These are phyloP conservation scores for Amitus sp. DNA, from an alignment of 2,888 invertebrate species.

Conservation along the genomic window DNA sequence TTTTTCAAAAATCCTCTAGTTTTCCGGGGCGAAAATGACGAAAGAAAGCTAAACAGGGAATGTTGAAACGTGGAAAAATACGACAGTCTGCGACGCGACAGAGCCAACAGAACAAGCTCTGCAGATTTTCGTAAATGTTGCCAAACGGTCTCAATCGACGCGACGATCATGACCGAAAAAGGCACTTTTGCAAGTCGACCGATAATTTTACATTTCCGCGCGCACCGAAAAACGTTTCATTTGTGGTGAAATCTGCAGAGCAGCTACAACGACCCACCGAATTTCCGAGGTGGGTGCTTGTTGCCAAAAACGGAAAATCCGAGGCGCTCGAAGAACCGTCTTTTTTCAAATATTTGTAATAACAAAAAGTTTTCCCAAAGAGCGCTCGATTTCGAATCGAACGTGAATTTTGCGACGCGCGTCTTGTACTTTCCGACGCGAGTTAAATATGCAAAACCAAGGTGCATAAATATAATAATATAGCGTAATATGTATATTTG, in stretches of 20 bases:
- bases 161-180: not conserved
- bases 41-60: too few species aligned
- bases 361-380: slow-evolving; percentile 20
- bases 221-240: too few species aligned
- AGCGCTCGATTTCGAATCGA: slow-evolving; percentile 34
- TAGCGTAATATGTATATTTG: too few species aligned
- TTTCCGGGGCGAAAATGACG: slow-evolving; percentile 20
- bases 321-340: not conserved
- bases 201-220: not conserved
- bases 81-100: slow-evolving; percentile 1
- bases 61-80: not conserved
- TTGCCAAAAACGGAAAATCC: too few species aligned
- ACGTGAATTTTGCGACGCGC: not conserved
- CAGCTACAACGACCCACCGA: too few species aligned
- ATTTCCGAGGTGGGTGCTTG: too few species aligned
- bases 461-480: not conserved
- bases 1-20: slow-evolving; percentile 29
- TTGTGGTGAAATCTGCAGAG: too few species aligned
- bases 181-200: not conserved
- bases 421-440: not conserved
- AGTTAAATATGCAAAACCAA: not conserved
- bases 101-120: too few species aligned
- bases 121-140: slow-evolving; percentile 3
- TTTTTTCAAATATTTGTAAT: slow-evolving; percentile 20
- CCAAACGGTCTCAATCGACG: not conserved